These are phyloP conservation scores for Cosmia pyralina DNA, from an alignment of 2,888 invertebrate species.

Conservation along the genomic window DNA sequence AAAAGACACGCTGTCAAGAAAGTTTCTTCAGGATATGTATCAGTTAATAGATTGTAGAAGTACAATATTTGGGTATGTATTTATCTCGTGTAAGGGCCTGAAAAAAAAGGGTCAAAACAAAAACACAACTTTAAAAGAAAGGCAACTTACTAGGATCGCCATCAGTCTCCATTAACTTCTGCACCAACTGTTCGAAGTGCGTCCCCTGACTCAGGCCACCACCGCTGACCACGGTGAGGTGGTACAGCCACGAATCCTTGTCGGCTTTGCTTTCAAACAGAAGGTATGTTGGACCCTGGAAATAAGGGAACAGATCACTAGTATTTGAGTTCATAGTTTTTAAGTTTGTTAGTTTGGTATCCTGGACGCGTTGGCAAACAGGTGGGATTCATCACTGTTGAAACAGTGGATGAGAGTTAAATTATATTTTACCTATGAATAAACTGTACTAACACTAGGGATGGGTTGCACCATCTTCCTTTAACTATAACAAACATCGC, in stretches of 20 bases:
- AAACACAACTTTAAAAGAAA: too few relatives aligned
- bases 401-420: too few relatives aligned
- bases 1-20: neutral
- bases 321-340: slow-evolving; percentile 28
- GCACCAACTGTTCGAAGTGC: slow-evolving; percentile 98
- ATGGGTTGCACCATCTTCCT: too few relatives aligned
- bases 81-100: neutral
- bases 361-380: too few relatives aligned
- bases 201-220: slow-evolving; percentile 97
- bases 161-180: slow-evolving; percentile 98
- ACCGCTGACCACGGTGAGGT: slow-evolving; percentile 97
- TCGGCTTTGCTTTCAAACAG: slow-evolving; percentile 97
- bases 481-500: too few relatives aligned
- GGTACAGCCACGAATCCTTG: slow-evolving; percentile 96
- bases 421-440: too few relatives aligned
- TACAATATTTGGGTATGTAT: neutral
- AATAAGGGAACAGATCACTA: slow-evolving; percentile 13
- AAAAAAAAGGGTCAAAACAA: neutral
- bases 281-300: slow-evolving; percentile 97
- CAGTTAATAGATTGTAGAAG: neutral
- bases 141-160: slow-evolving; percentile 95
- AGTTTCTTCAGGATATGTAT: neutral
- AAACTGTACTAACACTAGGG: too few relatives aligned
- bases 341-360: too few relatives aligned
- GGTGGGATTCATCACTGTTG: too few relatives aligned